Base-by-base conservation (phyloP, 1,140 invertebrate genomes). In the Gonioctena quinquepunctata region DNA sequence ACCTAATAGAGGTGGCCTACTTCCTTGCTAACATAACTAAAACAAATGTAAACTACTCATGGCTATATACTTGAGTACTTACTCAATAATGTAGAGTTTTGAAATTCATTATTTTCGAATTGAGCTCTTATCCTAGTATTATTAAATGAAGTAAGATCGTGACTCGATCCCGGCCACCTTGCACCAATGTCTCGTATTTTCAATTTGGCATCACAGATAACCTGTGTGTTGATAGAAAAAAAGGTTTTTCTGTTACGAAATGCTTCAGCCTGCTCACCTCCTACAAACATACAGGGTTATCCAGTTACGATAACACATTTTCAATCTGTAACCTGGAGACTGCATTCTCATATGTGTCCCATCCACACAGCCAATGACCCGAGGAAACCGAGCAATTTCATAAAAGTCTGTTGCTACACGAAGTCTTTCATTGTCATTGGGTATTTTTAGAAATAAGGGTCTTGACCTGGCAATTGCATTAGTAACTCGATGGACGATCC, bases 171-270 rank as follows among this genome's bases (percentile, higher is more conserved):
- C 7, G 81, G 82, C 79, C 80, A 83, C 16, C 81, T 69, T 13
- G 78, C 77, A 11, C 84, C 81, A 54, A 84, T 71, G 63, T 84
- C 76, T 23, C 57, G 42, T 28, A 84, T 78, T 57, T 66, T 54
- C 18, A 80, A 27, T 42, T 77, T 28, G 3, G 73, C 25, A 73
- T 80, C 75, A 54, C 76, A 77, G 4, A 83, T 62, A 13, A 76
- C 68, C 73, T 84, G 82, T 0, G 81, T 76, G 70, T 85, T 84
- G 21, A 82, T 72, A 4, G 80, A 82, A 75, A 81, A 83, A 66
- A 75, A 83, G 3, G 69, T 69, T 73, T 85, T 83, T 67, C 81
- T 75, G 64, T 84, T 84, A 2, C 79, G 59, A 69, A 76, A 85
- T 16, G 70, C 56, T 73, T 84, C 81, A 48, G 76, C 77, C 66